Conservation (phyloP, 2,888 invertebrate species). For the Clitarchus hookeri region DNA sequence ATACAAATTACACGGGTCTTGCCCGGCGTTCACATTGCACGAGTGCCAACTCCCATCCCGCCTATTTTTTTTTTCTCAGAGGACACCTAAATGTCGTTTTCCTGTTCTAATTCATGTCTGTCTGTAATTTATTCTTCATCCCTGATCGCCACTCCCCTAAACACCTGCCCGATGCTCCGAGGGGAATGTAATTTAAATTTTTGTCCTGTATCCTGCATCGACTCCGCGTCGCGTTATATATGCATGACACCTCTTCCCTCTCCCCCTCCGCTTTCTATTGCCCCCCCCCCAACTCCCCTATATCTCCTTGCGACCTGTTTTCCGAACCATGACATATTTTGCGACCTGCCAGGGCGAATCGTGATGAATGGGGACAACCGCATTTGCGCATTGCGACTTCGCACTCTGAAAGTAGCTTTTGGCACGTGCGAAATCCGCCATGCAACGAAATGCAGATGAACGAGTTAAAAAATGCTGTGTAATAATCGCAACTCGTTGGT, state of each 20-base stretch:
- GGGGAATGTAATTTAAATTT: background rate
- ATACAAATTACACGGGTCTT: background rate
- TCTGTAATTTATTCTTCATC: slow-evolving; percentile 6
- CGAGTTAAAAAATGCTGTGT: background rate
- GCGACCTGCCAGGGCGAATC: background rate
- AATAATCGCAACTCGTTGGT: no score
- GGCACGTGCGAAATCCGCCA: background rate
- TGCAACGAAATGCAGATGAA: background rate
- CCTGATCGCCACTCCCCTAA: background rate
- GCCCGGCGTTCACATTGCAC: no score
- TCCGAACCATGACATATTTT: background rate
- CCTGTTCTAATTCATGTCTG: background rate
- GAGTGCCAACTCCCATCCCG: background rate
- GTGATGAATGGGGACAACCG: background rate
- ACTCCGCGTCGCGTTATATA: background rate
- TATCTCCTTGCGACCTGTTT: no score
- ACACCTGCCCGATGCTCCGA: background rate
- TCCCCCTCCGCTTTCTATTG: background rate
- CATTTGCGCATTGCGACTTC: background rate
- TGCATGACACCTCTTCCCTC: background rate
- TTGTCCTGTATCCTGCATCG: background rate
- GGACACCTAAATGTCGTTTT: background rate
- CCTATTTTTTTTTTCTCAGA: background rate
- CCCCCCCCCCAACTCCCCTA: no score
- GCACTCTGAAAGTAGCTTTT: background rate